Evolutionary conservation across 1,140 invertebrate genomes (phyloP).

Genomic region (Apis laboriosa): DNA sequence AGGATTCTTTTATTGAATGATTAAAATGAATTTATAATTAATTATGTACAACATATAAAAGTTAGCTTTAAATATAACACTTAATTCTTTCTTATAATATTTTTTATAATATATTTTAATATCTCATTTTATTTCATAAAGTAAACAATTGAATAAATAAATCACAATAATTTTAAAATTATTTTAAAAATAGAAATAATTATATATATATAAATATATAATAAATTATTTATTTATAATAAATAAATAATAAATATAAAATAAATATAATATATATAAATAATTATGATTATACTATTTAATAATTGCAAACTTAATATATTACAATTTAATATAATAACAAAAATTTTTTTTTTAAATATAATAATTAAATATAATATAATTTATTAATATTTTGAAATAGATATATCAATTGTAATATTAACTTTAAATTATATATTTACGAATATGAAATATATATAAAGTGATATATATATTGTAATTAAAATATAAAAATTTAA

Average conservation of each 20-base stretch:
- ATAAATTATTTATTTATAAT: no score
- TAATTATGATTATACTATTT: no score
- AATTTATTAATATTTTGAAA: background rate
- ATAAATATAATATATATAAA: no score
- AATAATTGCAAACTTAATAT: no score
- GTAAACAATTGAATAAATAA: background rate
- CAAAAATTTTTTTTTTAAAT: background rate
- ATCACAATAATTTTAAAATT: background rate
- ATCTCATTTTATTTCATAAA: background rate
- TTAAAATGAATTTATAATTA: constrained; percentile 36
- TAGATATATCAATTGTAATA: no score
- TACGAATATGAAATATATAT: background rate
- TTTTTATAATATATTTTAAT: background rate
- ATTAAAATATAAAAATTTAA: background rate
- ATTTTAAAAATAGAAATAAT: background rate
- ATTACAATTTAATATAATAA: no score
- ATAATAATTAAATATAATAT: no score
- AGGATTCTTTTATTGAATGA: background rate
- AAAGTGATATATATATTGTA: no score
- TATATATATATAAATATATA: no score
- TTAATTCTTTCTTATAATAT: no score
- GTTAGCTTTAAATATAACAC: background rate
- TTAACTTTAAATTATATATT: no score
- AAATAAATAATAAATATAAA: no score
- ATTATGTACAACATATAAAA: constrained; percentile 25